These are phyloP conservation scores for Onychostoma macrolepis DNA, from an alignment of 2,113 vertebrate species.

Conservation along the genomic window DNA sequence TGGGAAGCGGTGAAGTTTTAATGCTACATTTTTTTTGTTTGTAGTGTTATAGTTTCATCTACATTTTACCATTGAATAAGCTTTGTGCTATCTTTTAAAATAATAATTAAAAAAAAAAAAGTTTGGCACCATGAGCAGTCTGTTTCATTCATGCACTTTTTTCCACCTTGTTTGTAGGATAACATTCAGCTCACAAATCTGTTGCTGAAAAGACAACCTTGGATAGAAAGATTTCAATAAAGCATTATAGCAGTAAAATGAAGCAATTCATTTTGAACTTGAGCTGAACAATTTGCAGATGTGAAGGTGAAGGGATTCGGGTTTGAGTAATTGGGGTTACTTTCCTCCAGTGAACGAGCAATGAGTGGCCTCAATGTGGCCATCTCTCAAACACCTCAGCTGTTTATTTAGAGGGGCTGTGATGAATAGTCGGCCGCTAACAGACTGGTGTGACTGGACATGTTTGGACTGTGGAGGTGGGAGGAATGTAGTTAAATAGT, in stretches of 20 bases:
- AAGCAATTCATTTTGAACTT: constrained; percentile 5
- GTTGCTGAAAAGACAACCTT: neutral
- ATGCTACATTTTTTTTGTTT: neutral
- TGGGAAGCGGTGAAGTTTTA: too few relatives aligned
- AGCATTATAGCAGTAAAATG: neutral
- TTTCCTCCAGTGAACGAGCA: neutral
- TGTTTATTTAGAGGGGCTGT: constrained; percentile 71
- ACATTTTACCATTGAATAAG: neutral
- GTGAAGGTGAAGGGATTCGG: neutral
- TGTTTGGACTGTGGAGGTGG: constrained; percentile 71
- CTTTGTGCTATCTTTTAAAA: neutral
- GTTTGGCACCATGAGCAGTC: neutral
- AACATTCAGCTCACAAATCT: neutral
- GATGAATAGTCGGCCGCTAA: constrained; percentile 70
- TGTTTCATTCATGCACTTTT: neutral
- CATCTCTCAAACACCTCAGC: constrained; percentile 68
- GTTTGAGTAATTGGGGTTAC: neutral
- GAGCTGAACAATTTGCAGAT: neutral
- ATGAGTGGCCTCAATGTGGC: neutral
- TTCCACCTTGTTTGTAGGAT: neutral
- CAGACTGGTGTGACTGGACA: constrained; percentile 69
- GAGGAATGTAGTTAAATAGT: constrained; percentile 76
- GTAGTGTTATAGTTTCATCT: neutral
- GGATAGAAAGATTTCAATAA: neutral
- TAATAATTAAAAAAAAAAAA: neutral